phyloP scores from a whole-genome alignment of 1,140 invertebrate genomes.

The Drosophila mojavensis region DNA sequence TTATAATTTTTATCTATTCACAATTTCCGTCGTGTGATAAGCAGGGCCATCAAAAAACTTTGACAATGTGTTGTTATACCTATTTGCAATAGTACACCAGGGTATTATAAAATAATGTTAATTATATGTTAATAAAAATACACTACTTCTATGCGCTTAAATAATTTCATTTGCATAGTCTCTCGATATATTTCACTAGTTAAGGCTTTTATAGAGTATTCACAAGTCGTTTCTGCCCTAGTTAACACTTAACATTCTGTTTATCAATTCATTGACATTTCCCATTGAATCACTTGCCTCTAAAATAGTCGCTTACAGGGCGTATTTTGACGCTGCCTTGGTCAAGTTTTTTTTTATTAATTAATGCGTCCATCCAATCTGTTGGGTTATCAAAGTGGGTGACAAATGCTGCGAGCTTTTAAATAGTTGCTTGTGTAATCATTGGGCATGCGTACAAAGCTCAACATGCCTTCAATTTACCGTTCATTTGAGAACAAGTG shows the following conservation, averaged over 20 bases:
- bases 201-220: neutral
- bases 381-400: constrained; percentile 6
- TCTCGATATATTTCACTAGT: neutral
- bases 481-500: neutral
- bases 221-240: neutral
- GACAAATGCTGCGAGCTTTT: constrained; percentile 20
- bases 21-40: constrained; percentile 15
- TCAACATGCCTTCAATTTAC: constrained; percentile 1
- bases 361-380: constrained; percentile 6
- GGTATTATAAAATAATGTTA: neutral
- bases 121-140: neutral
- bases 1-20: constrained; percentile 6
- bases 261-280: constrained; percentile 30
- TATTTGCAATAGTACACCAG: neutral
- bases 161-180: no score
- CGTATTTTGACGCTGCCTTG: constrained; percentile 23
- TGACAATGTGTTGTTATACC: neutral
- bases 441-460: neutral
- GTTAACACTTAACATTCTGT: neutral
- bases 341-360: constrained; percentile 39
- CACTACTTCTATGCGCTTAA: no score
- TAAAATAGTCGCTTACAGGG: constrained; percentile 46
- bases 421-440: constrained; percentile 38
- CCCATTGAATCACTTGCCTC: constrained; percentile 35
- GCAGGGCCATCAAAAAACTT: neutral